These are phyloP conservation scores for Harpalus rubripes DNA, from an alignment of 2,888 invertebrate genomes.

Conservation along the genomic window DNA sequence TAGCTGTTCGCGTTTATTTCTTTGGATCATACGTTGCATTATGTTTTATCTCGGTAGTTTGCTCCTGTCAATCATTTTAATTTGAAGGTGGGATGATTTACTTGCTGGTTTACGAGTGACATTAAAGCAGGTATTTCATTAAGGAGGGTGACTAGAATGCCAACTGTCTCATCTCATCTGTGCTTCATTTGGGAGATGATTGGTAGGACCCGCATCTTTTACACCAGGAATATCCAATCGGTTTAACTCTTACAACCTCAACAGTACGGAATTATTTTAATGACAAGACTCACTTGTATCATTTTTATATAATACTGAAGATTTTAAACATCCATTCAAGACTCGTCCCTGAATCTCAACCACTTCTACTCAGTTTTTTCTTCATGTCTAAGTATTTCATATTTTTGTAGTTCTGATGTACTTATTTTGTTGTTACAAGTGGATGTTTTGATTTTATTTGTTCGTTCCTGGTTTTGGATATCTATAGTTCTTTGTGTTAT, in stretches of 20 bases:
- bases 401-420: too few relatives aligned
- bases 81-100: background rate
- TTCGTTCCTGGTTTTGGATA: too few relatives aligned
- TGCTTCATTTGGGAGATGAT: constrained; percentile 40
- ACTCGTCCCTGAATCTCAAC: too few relatives aligned
- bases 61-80: constrained; percentile 1
- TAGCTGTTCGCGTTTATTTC: constrained; percentile 42
- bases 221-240: background rate
- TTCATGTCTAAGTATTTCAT: too few relatives aligned
- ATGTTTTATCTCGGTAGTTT: constrained; percentile 7
- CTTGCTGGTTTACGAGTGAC: background rate
- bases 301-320: too few relatives aligned
- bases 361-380: too few relatives aligned
- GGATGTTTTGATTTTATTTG: too few relatives aligned
- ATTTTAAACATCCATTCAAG: too few relatives aligned
- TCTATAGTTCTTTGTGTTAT: too few relatives aligned
- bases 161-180: background rate
- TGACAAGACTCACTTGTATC: too few relatives aligned
- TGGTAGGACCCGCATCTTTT: constrained; percentile 31
- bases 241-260: background rate
- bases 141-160: constrained; percentile 4
- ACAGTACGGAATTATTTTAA: background rate
- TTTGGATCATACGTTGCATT: constrained; percentile 35
- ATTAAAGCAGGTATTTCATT: constrained; percentile 34
- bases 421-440: too few relatives aligned